A percentile compares a stretch with the other conserved stretches of the same genome.
Conservation (phyloP, 2,888 invertebrate species). For the Thecocarcelia acutangulata region DNA sequence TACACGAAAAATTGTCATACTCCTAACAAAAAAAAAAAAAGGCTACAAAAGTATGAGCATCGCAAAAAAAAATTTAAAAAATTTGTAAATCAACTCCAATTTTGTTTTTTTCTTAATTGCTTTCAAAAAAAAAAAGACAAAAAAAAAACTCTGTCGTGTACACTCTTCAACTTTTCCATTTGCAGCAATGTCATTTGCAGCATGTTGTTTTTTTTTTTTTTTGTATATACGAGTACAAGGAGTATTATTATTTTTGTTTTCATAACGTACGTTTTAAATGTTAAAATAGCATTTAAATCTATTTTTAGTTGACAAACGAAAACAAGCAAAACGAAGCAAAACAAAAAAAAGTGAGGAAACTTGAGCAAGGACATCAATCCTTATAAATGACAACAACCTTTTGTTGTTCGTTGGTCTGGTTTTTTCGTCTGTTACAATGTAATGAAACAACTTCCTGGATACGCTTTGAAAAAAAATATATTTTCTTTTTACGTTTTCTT, state of each 20-base stretch:
- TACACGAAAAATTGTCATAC: no score
- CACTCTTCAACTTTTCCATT: not conserved
- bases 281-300: slow-evolving; percentile 43
- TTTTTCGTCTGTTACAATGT: slow-evolving; percentile 18
- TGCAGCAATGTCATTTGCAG: slow-evolving; percentile 18
- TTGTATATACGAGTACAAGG: not conserved
- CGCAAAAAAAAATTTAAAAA: no score
- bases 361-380: slow-evolving; percentile 43
- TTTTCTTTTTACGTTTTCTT: not conserved
- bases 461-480: not conserved
- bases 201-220: not conserved
- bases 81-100: no score
- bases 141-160: not conserved
- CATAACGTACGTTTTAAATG: not conserved
- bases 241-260: slow-evolving; percentile 10
- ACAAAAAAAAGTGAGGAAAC: slow-evolving; percentile 7
- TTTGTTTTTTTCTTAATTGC: not conserved
- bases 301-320: slow-evolving; percentile 35
- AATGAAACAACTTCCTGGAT: slow-evolving; percentile 42
- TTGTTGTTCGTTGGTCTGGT: slow-evolving; percentile 16
- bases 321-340: not conserved
- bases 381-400: slow-evolving; percentile 27
- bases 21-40: no score
- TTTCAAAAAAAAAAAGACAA: not conserved
- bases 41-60: not conserved